Evolutionary conservation across 2,888 invertebrate species (phyloP).

Genomic region (Melanotus villosus): DNA sequence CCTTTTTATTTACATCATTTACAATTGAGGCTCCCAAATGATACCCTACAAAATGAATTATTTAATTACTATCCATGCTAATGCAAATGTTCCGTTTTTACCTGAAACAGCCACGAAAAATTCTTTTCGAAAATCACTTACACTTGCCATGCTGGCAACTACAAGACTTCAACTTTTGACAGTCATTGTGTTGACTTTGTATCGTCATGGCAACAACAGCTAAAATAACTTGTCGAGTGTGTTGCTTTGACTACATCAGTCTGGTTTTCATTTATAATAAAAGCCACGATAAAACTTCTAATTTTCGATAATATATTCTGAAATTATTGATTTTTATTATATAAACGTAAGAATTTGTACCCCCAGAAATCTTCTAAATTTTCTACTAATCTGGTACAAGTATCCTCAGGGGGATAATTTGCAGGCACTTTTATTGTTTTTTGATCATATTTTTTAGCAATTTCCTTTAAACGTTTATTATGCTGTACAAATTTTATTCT

Average conservation of each 20-base stretch:
- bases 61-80: background rate
- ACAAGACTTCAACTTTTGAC: background rate
- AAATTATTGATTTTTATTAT: conserved; percentile 47
- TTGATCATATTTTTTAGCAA: conserved; percentile 32
- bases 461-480: conserved; percentile 24
- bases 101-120: conserved; percentile 59
- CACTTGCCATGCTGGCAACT: conserved; percentile 23
- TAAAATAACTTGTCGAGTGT: too few species aligned
- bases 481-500: conserved; percentile 34
- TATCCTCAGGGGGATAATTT: conserved; percentile 53
- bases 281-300: too few species aligned
- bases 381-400: conserved; percentile 45
- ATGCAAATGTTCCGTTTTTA: conserved; percentile 45
- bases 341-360: conserved; percentile 53
- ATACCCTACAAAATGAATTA: conserved; percentile 53
- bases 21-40: conserved; percentile 59
- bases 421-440: conserved; percentile 41
- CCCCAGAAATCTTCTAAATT: conserved; percentile 54
- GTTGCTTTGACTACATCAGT: too few species aligned
- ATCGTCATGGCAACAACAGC: background rate
- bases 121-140: conserved; percentile 55
- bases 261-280: too few species aligned
- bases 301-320: background rate
- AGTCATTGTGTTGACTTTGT: background rate
- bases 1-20: conserved; percentile 57